Percentiles rank a stretch among this genome's conserved stretches.
phyloP scores from a whole-genome alignment of 2,113 vertebrate genomes.

The Heliornis fulica region DNA sequence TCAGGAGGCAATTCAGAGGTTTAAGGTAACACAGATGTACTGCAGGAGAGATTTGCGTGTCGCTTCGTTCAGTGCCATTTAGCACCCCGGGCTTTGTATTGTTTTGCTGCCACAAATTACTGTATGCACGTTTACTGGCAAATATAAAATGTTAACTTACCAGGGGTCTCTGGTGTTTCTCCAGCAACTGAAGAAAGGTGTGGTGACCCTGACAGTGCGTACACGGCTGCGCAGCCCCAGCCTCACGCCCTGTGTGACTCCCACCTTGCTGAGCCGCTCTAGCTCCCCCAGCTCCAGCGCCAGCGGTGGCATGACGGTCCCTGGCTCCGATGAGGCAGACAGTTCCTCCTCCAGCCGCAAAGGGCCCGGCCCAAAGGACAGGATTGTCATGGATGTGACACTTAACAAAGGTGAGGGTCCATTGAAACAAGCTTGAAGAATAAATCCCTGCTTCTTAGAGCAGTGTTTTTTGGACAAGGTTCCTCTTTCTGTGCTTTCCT shows the following conservation, averaged over 20 bases:
- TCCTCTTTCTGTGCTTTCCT: not conserved
- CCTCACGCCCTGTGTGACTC: constrained; percentile 88
- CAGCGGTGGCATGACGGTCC: constrained; percentile 57
- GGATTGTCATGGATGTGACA: constrained; percentile 93
- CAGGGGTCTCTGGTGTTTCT: not conserved
- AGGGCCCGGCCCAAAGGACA: constrained; percentile 89
- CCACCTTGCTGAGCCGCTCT: constrained; percentile 87
- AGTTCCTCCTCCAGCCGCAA: constrained; percentile 74
- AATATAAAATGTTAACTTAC: accelerated
- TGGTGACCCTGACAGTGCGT: constrained; percentile 91
- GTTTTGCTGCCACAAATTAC: not conserved
- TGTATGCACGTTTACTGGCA: not conserved
- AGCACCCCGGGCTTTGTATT: accelerated
- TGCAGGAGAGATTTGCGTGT: accelerated
- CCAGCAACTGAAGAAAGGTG: constrained; percentile 93
- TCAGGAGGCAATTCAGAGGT: constrained; percentile 95
- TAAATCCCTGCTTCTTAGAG: not conserved
- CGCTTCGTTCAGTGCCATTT: not conserved
- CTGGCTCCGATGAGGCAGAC: constrained; percentile 65
- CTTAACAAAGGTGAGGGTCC: constrained; percentile 88
- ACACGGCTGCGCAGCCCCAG: constrained; percentile 93
- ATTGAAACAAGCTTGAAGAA: not conserved
- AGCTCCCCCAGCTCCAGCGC: constrained; percentile 86
- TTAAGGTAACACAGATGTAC: constrained; percentile 82
- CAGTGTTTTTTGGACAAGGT: not conserved